A percentile compares a stretch with the other conserved stretches of the same genome.
Evolutionary conservation across 2,113 vertebrate genomes (phyloP).

Genomic region (Climacteris rufus): DNA sequence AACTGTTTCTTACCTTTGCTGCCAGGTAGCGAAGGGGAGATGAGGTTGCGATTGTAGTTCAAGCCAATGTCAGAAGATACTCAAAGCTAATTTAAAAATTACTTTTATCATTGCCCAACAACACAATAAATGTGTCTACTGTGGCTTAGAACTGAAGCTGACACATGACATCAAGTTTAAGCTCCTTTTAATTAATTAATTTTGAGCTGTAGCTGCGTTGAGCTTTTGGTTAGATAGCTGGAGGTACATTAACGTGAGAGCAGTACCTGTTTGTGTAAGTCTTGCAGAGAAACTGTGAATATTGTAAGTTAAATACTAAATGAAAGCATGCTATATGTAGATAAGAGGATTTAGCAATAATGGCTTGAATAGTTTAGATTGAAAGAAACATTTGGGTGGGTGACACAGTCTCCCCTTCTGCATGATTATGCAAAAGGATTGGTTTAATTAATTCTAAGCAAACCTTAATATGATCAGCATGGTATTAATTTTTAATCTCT

Average conservation of each 20-base stretch:
- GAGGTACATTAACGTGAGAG: not conserved
- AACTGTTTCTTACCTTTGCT: not conserved
- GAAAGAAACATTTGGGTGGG: constrained; percentile 9
- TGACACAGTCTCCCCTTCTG: not conserved
- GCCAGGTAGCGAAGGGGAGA: not conserved
- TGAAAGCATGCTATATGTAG: not conserved
- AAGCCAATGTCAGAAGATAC: not conserved
- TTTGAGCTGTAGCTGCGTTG: not conserved
- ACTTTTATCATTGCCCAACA: not conserved
- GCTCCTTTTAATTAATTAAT: not conserved
- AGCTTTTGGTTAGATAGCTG: not conserved
- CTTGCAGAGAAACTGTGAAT: not conserved
- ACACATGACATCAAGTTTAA: not conserved
- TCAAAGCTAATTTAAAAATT: not conserved
- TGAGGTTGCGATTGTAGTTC: not conserved
- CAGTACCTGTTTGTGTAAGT: not conserved
- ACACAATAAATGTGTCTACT: not conserved
- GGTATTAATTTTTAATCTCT: constrained; percentile 55
- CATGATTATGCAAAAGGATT: constrained; percentile 17
- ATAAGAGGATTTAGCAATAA: constrained; percentile 50
- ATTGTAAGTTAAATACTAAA: not conserved
- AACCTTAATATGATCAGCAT: constrained; percentile 48
- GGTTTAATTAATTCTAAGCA: constrained; percentile 51
- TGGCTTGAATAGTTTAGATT: not conserved
- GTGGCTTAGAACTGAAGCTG: not conserved